Conservation (phyloP, 2,888 invertebrate species). For the Leptopilina syphax region DNA sequence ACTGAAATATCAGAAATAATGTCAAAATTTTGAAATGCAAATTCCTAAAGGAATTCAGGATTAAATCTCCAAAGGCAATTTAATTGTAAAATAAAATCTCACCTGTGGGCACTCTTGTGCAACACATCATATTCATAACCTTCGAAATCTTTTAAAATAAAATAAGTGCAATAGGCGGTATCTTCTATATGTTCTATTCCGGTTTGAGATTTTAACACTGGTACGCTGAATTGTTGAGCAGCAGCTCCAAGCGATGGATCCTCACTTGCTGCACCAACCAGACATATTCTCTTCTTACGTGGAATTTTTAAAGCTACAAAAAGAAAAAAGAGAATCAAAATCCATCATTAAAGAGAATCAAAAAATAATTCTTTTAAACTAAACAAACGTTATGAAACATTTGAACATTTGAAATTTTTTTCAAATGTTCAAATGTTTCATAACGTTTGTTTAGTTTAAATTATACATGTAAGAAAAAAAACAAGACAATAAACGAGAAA, state of each 20-base stretch:
- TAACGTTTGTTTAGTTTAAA: too few species aligned
- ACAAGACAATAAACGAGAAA: conserved; percentile 42
- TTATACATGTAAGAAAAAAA: neutral
- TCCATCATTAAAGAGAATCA: neutral
- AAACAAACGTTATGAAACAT: too few species aligned
- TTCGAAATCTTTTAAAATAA: conserved; percentile 86
- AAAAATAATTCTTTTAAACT: neutral
- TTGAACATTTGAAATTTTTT: too few species aligned
- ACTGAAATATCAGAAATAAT: too few species aligned
- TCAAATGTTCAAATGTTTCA: too few species aligned
- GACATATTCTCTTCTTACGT: conserved; percentile 81
- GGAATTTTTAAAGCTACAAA: conserved; percentile 72
- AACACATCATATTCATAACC: conserved; percentile 85
- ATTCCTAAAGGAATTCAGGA: too few species aligned
- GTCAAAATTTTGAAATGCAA: too few species aligned
- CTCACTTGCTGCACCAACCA: conserved; percentile 80
- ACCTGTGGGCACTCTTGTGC: conserved; percentile 82
- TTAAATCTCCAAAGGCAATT: too few species aligned
- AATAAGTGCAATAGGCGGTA: conserved; percentile 82
- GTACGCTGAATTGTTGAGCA: conserved; percentile 82
- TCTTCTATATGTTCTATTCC: conserved; percentile 81
- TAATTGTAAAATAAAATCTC: conserved; percentile 17
- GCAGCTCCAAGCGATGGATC: conserved; percentile 79
- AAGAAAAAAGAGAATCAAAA: conserved; percentile 42
- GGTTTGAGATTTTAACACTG: conserved; percentile 81